Conservation (phyloP, 2,797 vertebrate genomes). For the Limnodromus scolopaceus region DNA sequence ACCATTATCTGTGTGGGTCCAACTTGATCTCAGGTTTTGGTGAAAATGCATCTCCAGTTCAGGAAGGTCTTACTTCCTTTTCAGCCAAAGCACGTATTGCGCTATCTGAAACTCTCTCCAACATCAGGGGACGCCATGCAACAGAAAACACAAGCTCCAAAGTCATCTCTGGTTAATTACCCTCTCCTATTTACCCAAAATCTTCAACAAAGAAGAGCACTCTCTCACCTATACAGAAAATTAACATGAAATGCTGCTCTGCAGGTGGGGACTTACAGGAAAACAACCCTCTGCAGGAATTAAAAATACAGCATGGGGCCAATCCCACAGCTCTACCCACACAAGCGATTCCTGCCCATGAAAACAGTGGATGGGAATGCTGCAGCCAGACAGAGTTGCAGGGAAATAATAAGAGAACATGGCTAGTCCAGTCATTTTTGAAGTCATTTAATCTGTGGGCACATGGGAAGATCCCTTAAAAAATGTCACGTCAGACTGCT, state of each 20-base stretch:
- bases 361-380: background rate
- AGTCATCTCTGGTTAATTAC: background rate
- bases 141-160: background rate
- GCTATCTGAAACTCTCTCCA: background rate
- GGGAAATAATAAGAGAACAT: background rate
- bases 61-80: background rate
- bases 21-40: background rate
- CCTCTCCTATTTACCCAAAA: background rate
- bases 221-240: background rate
- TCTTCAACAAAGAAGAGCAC: background rate
- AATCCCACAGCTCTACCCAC: background rate
- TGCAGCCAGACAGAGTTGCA: background rate
- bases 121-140: background rate
- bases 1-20: background rate
- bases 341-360: background rate
- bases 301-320: background rate
- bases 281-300: background rate
- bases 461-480: background rate
- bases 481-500: background rate
- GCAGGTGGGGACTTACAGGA: background rate
- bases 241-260: background rate
- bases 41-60: background rate
- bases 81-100: rapidly evolving
- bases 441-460: background rate
- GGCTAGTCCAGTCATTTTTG: background rate